Evolutionary conservation across 2,113 vertebrate species (phyloP).

Genomic region (Corynorhinus townsendii): DNA sequence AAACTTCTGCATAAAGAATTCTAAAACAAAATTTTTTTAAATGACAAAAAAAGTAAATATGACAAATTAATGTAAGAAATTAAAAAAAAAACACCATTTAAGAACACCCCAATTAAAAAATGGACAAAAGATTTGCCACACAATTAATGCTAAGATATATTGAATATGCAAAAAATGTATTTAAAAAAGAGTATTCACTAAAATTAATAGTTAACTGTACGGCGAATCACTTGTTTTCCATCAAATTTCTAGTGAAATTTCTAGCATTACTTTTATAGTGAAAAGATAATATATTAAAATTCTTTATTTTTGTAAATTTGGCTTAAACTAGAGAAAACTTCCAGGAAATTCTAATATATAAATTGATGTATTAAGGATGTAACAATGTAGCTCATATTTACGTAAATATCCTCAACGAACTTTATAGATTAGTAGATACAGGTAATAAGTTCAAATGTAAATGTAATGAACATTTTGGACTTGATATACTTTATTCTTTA

Average conservation of each 20-base stretch:
- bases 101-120: neutral
- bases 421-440: neutral
- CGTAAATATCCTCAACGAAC: neutral
- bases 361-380: neutral
- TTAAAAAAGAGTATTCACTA: neutral
- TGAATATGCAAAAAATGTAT: neutral
- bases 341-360: neutral
- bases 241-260: constrained; percentile 9
- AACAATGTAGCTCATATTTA: neutral
- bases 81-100: neutral
- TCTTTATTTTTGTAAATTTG: neutral
- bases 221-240: neutral
- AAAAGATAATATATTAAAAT: neutral
- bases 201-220: constrained; percentile 7
- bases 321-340: neutral
- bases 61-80: neutral
- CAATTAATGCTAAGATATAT: neutral
- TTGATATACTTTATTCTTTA: neutral
- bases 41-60: neutral
- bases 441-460: neutral
- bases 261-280: neutral
- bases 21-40: neutral
- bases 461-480: neutral
- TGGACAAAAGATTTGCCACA: neutral
- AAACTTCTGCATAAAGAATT: neutral